Percentiles rank a stretch among this genome's conserved stretches.
phyloP scores from a whole-genome alignment of 2,113 vertebrate genomes.

The Chascanopsetta lugubris region DNA sequence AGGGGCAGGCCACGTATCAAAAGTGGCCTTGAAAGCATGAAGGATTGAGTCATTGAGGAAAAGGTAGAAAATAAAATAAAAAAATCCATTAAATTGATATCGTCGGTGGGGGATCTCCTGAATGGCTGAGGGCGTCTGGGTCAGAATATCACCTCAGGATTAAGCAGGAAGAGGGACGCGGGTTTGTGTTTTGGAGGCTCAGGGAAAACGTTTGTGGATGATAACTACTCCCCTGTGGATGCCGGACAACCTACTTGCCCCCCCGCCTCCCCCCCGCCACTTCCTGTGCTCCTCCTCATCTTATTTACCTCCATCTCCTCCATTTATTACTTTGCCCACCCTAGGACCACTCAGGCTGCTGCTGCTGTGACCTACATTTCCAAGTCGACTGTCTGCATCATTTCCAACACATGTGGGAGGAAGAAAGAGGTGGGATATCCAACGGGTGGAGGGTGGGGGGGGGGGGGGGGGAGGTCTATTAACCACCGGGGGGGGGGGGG shows the following conservation, averaged over 20 bases:
- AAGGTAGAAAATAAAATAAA: constrained; percentile 44
- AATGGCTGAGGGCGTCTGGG: constrained; percentile 45
- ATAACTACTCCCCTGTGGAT: constrained; percentile 70
- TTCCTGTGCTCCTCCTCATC: constrained; percentile 49
- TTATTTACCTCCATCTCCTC: constrained; percentile 64
- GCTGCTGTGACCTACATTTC: constrained; percentile 71
- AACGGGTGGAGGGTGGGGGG: no score
- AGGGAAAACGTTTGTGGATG: constrained; percentile 60
- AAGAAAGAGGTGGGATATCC: no score
- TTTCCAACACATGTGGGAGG: constrained; percentile 67
- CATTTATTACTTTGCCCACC: constrained; percentile 50
- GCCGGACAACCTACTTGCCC: constrained; percentile 48
- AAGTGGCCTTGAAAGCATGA: constrained; percentile 63
- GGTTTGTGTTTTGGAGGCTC: constrained; percentile 65
- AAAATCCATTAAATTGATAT: constrained; percentile 57
- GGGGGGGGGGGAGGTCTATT: no score
- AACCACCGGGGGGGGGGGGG: constrained; percentile 51
- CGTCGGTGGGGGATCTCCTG: constrained; percentile 36
- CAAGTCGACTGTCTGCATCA: constrained; percentile 62
- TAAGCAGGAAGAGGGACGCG: constrained; percentile 58
- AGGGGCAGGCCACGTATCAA: constrained; percentile 28
- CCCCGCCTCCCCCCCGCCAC: no score
- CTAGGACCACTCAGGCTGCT: constrained; percentile 30
- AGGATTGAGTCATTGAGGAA: constrained; percentile 34
- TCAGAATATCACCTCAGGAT: constrained; percentile 54